Conservation (phyloP, 2,113 vertebrate species). For the Larimichthys polyactis region DNA sequence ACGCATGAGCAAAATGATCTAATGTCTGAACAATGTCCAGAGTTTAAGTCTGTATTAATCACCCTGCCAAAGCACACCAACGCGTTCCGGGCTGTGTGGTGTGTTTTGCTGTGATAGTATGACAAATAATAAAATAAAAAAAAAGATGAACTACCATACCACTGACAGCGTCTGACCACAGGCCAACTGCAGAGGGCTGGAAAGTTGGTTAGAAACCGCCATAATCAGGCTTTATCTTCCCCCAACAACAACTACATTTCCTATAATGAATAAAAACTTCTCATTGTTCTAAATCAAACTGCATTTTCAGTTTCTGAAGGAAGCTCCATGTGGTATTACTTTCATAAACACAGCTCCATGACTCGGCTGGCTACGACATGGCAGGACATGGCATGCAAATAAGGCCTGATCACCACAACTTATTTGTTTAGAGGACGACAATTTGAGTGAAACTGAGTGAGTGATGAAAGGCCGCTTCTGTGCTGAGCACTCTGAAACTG, state of each 20-base stretch:
- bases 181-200: not conserved
- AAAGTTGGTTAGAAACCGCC: constrained; percentile 1
- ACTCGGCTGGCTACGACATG: not conserved
- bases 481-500: not conserved
- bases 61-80: not conserved
- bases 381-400: constrained; percentile 52
- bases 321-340: not conserved
- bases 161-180: constrained; percentile 6
- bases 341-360: constrained; percentile 2
- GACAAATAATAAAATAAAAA: not conserved
- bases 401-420: constrained; percentile 22
- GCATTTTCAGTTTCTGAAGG: not conserved
- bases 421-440: constrained; percentile 60
- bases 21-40: not conserved
- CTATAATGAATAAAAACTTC: not conserved
- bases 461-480: constrained; percentile 34
- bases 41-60: not conserved
- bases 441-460: constrained; percentile 13
- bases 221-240: not conserved
- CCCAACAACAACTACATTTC: not conserved
- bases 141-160: not conserved
- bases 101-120: not conserved
- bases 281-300: not conserved
- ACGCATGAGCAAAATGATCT: not conserved
- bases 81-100: too few species aligned